Conservation (phyloP, 2,888 invertebrate species). For the Temnothorax rugatulus region DNA sequence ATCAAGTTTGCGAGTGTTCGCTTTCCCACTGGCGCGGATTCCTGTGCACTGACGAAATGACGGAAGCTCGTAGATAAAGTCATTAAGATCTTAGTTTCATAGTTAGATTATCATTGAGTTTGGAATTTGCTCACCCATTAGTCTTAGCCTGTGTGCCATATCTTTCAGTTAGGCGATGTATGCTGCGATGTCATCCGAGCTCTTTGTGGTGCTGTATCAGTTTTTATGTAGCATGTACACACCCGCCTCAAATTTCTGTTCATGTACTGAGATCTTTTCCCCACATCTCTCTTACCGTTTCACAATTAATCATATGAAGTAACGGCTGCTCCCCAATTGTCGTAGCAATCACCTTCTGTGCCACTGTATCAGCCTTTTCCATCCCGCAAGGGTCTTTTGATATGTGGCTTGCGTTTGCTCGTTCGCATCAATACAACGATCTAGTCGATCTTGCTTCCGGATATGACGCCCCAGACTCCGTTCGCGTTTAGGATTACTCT, state of each 20-base stretch:
- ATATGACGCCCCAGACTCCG: neutral
- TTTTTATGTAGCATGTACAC: slow-evolving; percentile 70
- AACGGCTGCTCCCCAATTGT: slow-evolving; percentile 67
- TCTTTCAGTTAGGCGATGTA: slow-evolving; percentile 71
- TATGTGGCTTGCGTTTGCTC: neutral
- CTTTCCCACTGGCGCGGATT: slow-evolving; percentile 53
- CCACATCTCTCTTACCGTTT: slow-evolving; percentile 78
- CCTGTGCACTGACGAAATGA: slow-evolving; percentile 73
- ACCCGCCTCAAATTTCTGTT: slow-evolving; percentile 75
- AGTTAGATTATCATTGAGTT: slow-evolving; percentile 71
- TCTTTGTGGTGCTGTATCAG: slow-evolving; percentile 65
- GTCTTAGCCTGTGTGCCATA: slow-evolving; percentile 60
- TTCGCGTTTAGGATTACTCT: neutral
- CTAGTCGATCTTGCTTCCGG: neutral
- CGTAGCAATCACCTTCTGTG: slow-evolving; percentile 74
- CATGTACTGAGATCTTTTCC: slow-evolving; percentile 71
- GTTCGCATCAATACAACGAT: neutral
- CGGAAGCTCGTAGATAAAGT: slow-evolving; percentile 65
- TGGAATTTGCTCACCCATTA: slow-evolving; percentile 62
- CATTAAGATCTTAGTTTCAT: slow-evolving; percentile 71
- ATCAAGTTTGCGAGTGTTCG: slow-evolving; percentile 60
- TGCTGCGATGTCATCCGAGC: neutral
- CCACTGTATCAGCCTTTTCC: slow-evolving; percentile 68
- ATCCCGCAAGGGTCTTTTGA: slow-evolving; percentile 27
- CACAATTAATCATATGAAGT: slow-evolving; percentile 75